A percentile compares a stretch with the other conserved stretches of the same genome.
Evolutionary conservation across 2,797 vertebrate species (phyloP).

Genomic region (Mus spretus): DNA sequence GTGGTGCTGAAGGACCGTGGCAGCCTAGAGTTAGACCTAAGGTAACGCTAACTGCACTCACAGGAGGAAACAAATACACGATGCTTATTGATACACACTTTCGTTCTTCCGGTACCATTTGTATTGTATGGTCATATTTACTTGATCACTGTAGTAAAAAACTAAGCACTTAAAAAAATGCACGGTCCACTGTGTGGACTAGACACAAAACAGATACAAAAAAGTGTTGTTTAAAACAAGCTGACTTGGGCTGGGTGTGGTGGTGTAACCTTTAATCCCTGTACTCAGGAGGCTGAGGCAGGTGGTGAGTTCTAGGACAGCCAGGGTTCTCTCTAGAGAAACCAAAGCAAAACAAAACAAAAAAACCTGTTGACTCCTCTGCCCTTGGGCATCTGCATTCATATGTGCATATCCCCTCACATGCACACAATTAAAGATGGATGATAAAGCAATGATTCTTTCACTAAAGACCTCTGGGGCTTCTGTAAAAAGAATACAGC

Average conservation of each 20-base stretch:
- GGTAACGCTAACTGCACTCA: no score
- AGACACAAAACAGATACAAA: background rate
- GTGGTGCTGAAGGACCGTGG: fast-evolving
- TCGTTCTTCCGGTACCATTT: background rate
- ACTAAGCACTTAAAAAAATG: background rate
- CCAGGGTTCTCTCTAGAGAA: background rate
- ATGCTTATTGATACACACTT: background rate
- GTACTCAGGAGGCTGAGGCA: background rate
- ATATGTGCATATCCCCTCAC: background rate
- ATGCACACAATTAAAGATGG: background rate
- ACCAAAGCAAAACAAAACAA: background rate
- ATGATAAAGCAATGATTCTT: background rate
- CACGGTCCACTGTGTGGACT: background rate
- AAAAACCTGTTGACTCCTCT: background rate
- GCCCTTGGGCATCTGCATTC: background rate
- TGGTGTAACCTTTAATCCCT: background rate
- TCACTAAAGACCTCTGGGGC: background rate
- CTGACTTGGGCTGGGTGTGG: background rate
- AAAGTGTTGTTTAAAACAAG: background rate
- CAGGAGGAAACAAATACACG: background rate
- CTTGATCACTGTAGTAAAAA: background rate
- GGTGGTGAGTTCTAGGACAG: background rate
- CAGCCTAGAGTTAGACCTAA: background rate
- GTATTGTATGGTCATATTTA: background rate
- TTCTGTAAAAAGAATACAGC: background rate